Base-by-base conservation (phyloP, 1,140 invertebrate species). In the Geopemphigus sp. region DNA sequence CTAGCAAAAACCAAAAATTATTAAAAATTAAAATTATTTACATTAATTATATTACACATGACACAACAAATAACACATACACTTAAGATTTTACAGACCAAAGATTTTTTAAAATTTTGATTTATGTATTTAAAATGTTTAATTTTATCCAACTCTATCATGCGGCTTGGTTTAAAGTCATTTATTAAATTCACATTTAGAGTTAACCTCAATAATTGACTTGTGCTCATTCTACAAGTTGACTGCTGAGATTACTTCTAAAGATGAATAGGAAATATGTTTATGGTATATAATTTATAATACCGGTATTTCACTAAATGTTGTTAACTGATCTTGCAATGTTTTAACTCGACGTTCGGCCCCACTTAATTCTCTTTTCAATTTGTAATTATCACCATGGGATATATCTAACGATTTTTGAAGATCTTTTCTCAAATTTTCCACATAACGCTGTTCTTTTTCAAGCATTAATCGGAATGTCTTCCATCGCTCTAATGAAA, bases 381-480 rank as follows among this genome's bases (percentile, higher is more conserved):
- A 80, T 45, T 85, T 84, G 73, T 84, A 83, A 81, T 86, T 85
- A 81, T 84, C 86, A 47, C 57, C 17, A 50, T 26, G 45, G 83
- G 84, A 87, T 74, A 85, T 85, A 81, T 87, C 88, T 81, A 85
- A 88, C 80, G 83, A 87, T 84, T 87, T 90, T 74, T 86, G 89
- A 82, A 87, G 84, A 84, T 87, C 88, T 84, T 87, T 90, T 57
- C 91, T 88, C 74, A 93, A 85, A 80, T 89, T 89, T 81, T 93
- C 90, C 80, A 93, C 89, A 84, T 92, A 92, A 82, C 90, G 88
- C 84, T 91, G 90, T 83, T 94, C 93, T 83, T 93, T 89, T 82
- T 94, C 92, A 83, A 94, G 85, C 92, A 94, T 94, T 81, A 92
- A 88, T 81, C 91, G 89, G 80, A 95, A 88, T 14, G 93, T 95